These are phyloP conservation scores for Mellivora capensis DNA, from an alignment of 2,113 vertebrate species.

Conservation along the genomic window DNA sequence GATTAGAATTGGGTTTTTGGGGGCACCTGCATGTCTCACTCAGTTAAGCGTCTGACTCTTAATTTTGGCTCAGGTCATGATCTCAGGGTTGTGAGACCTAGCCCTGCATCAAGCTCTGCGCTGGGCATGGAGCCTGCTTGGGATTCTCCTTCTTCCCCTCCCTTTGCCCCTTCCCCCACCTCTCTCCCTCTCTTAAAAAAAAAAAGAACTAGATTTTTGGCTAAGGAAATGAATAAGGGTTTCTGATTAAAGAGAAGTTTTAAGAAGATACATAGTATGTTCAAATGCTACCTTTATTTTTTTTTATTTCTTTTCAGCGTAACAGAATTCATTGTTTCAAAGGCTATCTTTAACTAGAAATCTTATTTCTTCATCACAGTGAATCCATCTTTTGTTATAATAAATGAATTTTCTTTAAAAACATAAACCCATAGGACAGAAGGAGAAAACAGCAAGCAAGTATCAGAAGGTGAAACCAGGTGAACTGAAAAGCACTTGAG, in stretches of 20 bases:
- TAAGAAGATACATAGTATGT: neutral
- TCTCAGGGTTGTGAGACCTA: neutral
- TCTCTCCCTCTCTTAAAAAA: neutral
- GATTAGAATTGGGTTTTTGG: neutral
- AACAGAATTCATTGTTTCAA: too few relatives aligned
- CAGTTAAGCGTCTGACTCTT: neutral
- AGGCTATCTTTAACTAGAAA: neutral
- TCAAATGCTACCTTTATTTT: neutral
- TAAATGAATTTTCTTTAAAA: neutral
- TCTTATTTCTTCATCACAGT: neutral
- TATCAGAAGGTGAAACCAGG: neutral
- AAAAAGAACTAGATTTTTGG: neutral
- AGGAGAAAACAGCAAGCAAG: neutral
- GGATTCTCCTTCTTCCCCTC: neutral
- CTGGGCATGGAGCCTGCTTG: neutral
- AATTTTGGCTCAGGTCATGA: neutral
- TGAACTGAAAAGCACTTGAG: neutral
- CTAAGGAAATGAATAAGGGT: neutral
- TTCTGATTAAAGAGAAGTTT: neutral
- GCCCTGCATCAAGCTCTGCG: neutral
- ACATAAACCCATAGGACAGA: neutral
- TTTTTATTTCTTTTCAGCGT: too few relatives aligned
- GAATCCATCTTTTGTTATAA: neutral
- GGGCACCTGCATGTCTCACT: rapidly evolving
- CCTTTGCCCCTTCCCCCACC: neutral